phyloP scores from a whole-genome alignment of 2,797 vertebrate genomes.

The Falco naumanni region DNA sequence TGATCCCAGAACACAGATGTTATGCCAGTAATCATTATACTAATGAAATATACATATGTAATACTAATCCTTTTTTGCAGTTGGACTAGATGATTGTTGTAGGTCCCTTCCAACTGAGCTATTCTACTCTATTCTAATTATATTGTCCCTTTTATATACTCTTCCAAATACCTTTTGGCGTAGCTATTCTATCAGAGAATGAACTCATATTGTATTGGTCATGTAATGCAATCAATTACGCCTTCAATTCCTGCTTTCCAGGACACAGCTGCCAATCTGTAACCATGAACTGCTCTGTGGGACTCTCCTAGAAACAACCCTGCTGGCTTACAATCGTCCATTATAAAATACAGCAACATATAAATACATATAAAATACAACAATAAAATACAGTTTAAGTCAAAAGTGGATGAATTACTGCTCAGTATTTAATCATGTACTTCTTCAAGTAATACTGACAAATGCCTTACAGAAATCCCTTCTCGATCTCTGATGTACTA shows the following conservation, averaged over 20 bases:
- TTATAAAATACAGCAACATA: neutral
- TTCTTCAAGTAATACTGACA: neutral
- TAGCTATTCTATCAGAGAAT: neutral
- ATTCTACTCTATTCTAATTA: neutral
- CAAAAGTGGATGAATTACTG: neutral
- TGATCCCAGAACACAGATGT: neutral
- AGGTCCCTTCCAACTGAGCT: neutral
- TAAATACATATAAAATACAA: too few relatives aligned
- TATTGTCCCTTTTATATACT: neutral
- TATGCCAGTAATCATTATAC: neutral
- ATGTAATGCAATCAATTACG: neutral
- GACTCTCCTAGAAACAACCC: neutral
- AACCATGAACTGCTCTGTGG: neutral
- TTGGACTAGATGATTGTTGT: neutral
- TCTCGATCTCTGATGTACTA: neutral
- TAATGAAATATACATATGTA: neutral
- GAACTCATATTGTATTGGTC: neutral
- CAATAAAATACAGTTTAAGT: neutral
- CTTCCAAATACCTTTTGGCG: neutral
- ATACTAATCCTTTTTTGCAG: neutral
- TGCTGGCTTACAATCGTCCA: neutral
- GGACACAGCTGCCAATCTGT: neutral
- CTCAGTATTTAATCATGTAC: neutral
- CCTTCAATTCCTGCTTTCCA: neutral
- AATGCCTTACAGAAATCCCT: neutral